A percentile compares a stretch with the other conserved stretches of the same genome.
Conservation (phyloP, 2,888 invertebrate genomes). For the Heteromurus nitidus region DNA sequence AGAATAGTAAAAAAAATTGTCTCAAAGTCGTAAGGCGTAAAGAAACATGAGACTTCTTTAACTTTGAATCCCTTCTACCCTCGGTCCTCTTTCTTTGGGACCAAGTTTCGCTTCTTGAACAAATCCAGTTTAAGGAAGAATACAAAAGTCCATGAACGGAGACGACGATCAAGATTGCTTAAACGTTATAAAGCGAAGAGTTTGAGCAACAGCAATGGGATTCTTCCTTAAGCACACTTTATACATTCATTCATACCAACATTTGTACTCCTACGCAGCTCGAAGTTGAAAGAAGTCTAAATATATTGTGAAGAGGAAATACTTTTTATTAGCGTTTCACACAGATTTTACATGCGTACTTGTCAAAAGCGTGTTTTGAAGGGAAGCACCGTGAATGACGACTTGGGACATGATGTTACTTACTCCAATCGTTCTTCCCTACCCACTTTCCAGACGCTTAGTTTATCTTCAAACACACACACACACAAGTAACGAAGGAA, state of each 20-base stretch:
- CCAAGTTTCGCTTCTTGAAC: constrained; percentile 23
- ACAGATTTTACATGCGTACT: constrained; percentile 20
- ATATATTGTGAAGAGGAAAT: constrained; percentile 4
- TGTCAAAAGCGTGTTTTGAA: constrained; percentile 14
- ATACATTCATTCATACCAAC: too few species aligned
- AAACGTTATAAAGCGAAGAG: too few species aligned
- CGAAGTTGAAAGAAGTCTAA: not conserved
- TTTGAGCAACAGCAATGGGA: too few species aligned
- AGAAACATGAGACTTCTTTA: constrained; percentile 16
- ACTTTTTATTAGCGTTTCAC: constrained; percentile 19
- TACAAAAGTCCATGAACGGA: too few species aligned
- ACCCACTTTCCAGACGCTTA: too few species aligned
- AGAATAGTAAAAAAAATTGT: constrained; percentile 28
- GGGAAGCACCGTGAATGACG: constrained; percentile 17
- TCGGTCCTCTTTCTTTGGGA: too few species aligned
- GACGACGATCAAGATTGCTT: too few species aligned
- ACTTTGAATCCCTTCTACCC: constrained; percentile 12
- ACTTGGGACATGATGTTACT: not conserved
- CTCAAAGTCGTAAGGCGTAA: not conserved
- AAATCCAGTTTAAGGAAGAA: not conserved
- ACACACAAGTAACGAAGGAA: too few species aligned
- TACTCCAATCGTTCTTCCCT: too few species aligned
- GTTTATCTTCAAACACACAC: too few species aligned
- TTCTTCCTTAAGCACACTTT: too few species aligned
- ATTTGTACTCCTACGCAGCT: too few species aligned